Conservation (phyloP, 1,140 invertebrate genomes). For the Drosophila pruinosa region DNA sequence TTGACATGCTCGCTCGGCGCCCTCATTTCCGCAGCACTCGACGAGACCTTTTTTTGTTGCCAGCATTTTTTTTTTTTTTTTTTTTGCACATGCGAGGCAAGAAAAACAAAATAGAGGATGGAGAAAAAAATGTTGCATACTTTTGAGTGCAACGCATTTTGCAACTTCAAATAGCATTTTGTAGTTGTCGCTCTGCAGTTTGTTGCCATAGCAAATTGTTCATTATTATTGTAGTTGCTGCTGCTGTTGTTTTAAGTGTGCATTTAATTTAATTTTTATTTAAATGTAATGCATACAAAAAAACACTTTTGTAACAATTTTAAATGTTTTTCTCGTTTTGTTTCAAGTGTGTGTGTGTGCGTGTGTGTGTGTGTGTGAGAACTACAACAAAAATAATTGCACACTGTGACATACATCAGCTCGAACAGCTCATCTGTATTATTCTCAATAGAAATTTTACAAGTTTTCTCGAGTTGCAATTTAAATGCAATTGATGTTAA, state of each 20-base stretch:
- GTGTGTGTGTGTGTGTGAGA: neutral
- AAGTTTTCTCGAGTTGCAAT: neutral
- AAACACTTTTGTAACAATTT: constrained; percentile 29
- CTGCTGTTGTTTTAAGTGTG: constrained; percentile 33
- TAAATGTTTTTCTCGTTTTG: neutral
- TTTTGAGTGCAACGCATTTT: constrained; percentile 72
- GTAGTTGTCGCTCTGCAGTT: constrained; percentile 29
- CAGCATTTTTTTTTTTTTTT: neutral
- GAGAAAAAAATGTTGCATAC: constrained; percentile 62
- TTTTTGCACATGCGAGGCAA: constrained; percentile 45
- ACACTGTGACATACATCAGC: constrained; percentile 25
- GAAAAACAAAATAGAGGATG: neutral
- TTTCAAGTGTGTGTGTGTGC: neutral
- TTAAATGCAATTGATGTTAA: neutral
- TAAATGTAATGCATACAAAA: constrained; percentile 68
- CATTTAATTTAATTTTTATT: constrained; percentile 75
- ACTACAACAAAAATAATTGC: constrained; percentile 23
- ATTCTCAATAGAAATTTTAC: neutral
- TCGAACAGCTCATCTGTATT: neutral
- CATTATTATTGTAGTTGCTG: constrained; percentile 9
- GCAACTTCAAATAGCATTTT: constrained; percentile 70
- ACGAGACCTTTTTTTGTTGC: constrained; percentile 23
- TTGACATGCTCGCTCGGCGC: constrained; percentile 5
- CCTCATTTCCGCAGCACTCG: constrained; percentile 38
- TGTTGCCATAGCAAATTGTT: constrained; percentile 26